Conservation (phyloP, 2,113 vertebrate species). For the Epinephelus lanceolatus region DNA sequence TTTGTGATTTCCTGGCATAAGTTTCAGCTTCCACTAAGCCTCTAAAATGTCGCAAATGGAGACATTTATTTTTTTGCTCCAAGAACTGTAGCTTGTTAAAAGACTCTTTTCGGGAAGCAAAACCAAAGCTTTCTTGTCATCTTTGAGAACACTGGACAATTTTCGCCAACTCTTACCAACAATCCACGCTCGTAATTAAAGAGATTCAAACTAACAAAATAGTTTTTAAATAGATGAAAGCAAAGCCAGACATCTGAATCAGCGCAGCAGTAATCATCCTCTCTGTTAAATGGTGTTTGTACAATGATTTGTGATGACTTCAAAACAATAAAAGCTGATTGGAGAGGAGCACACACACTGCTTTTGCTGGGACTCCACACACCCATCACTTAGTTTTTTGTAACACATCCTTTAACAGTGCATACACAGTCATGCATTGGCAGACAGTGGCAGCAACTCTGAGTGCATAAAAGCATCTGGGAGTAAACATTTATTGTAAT, state of each 20-base stretch:
- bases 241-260: conserved; percentile 26
- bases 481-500: conserved; percentile 67
- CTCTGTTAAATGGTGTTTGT: conserved; percentile 27
- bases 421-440: conserved; percentile 42
- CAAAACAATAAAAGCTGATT: conserved; percentile 41
- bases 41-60: conserved; percentile 43
- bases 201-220: background rate
- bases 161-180: conserved; percentile 3
- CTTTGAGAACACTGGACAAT: background rate
- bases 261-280: background rate
- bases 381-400: conserved; percentile 27
- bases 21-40: conserved; percentile 34
- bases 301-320: conserved; percentile 49
- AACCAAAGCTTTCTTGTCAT: conserved; percentile 34
- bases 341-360: background rate
- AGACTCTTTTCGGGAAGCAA: conserved; percentile 3
- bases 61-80: conserved; percentile 47
- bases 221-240: conserved; percentile 41
- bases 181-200: conserved; percentile 33
- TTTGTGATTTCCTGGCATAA: conserved; percentile 63
- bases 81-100: conserved; percentile 41
- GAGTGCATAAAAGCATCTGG: conserved; percentile 62
- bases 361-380: conserved; percentile 10
- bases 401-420: conserved; percentile 43
- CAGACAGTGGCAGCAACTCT: conserved; percentile 47